Percentiles rank a stretch among this genome's conserved stretches.
Evolutionary conservation across 2,888 invertebrate species (phyloP).

Genomic region (Cyclophora punctaria): DNA sequence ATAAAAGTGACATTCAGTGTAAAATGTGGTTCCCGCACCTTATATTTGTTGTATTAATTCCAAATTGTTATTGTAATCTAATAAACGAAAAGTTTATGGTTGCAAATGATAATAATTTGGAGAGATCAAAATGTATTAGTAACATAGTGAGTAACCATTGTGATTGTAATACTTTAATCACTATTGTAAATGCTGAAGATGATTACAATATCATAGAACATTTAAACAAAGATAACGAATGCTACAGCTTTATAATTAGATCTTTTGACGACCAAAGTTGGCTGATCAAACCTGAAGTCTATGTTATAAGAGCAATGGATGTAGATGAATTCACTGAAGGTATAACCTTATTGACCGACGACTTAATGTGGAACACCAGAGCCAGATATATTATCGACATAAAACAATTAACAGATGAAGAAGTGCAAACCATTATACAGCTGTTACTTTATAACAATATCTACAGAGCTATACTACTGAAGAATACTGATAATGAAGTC

Average conservation of each 20-base stretch:
- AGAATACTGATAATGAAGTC: slow-evolving; percentile 13
- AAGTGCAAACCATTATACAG: slow-evolving; percentile 24
- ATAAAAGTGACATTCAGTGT: too few relatives aligned
- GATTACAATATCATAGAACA: slow-evolving; percentile 20
- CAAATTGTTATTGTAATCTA: too few relatives aligned
- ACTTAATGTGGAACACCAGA: slow-evolving; percentile 43
- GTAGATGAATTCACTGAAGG: slow-evolving; percentile 21
- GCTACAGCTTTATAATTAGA: slow-evolving; percentile 28
- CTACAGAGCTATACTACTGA: slow-evolving; percentile 28
- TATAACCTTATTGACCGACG: slow-evolving; percentile 26
- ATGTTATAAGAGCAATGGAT: slow-evolving; percentile 32
- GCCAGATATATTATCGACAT: slow-evolving; percentile 34
- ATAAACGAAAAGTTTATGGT: too few relatives aligned
- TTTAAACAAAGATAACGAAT: slow-evolving; percentile 20
- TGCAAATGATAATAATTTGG: too few relatives aligned
- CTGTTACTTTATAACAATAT: slow-evolving; percentile 29
- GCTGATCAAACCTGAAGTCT: slow-evolving; percentile 27
- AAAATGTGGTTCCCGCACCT: too few relatives aligned
- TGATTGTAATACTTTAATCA: slow-evolving; percentile 24
- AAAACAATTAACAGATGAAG: slow-evolving; percentile 15
- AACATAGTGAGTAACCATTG: slow-evolving; percentile 24
- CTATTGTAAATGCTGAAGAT: slow-evolving; percentile 24
- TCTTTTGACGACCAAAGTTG: slow-evolving; percentile 24
- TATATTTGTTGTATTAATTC: too few relatives aligned
- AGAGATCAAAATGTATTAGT: slow-evolving; percentile 21